Evolutionary conservation across 2,888 invertebrate species (phyloP), one percentile per base, ranked within the genome.

Genomic region (Acanthosepion lycidas): DNA sequence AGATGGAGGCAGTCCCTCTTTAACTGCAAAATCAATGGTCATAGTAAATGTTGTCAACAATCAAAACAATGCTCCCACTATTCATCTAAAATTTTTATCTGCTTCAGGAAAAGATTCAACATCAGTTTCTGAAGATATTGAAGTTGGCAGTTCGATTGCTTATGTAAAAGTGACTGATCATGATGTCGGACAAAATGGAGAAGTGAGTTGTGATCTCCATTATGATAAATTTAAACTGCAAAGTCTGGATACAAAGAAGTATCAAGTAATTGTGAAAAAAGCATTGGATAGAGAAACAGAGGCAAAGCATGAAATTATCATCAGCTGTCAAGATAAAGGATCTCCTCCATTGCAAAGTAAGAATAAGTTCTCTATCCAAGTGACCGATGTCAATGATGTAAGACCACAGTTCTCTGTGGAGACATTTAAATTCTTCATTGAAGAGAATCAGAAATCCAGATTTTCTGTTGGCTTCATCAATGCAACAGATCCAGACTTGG

Each of bases 281-380:
- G 78, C 78, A 78, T 78, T 78, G 78, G 78, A 78, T 78, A 78
- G 78, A 78, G 78, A 78, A 78, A 78, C n/a, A 78, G 78, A 78
- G n/a, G 78, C 78, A 78, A 78, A 78, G 78, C 78, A 78, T 78
- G 78, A 78, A 33, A 78, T 78, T 78, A 78, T 78, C n/a, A 78
- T 78, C 78, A 78, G 78, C 78, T 78, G 78, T 78, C 78, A 78
- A 78, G 78, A 78, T 78, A 78, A 78, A 78, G 78, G 78, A 78
- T 78, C 78, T 78, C 78, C 78, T 78, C 78, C 78, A 78, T 18
- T 78, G 78, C n/a, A 78, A 78, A 78, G 78, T 78, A 78, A 78
- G n/a, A 78, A 15, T 15, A 78, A 78, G 78, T 78, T 78, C 78
- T n/a, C 78, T n/a, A 78, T 78, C 78, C n/a, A 78, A 78, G 78